These are phyloP conservation scores for Nyctereutes procyonoides DNA, from an alignment of 2,113 vertebrate genomes.

Conservation along the genomic window DNA sequence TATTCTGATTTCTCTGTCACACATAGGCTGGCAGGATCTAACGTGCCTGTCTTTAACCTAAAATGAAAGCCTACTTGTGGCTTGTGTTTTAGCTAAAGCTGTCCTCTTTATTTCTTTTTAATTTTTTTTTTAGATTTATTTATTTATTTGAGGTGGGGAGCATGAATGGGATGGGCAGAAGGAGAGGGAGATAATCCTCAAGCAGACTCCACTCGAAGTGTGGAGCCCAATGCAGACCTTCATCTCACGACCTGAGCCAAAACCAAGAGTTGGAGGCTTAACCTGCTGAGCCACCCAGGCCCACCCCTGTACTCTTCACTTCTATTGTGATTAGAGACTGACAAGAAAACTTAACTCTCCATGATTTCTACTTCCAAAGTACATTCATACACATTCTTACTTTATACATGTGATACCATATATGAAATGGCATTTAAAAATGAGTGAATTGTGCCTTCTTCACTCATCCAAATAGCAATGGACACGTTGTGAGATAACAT, in stretches of 20 bases:
- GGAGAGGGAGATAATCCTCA: neutral
- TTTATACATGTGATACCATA: neutral
- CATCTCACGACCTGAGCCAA: neutral
- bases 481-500: neutral
- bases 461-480: neutral
- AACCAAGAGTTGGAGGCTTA: neutral
- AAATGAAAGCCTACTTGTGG: neutral
- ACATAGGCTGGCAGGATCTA: neutral
- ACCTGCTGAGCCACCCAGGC: neutral
- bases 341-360: constrained; percentile 15
- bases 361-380: constrained; percentile 20
- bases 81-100: neutral
- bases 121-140: neutral
- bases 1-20: constrained; percentile 26
- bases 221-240: neutral
- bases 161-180: neutral
- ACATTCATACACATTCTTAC: neutral
- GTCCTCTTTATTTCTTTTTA: constrained; percentile 16
- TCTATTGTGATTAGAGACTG: neutral
- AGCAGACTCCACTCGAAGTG: neutral
- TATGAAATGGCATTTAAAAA: constrained; percentile 20
- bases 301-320: neutral
- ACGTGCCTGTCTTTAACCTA: neutral
- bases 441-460: neutral
- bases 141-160: neutral